A percentile compares a stretch with the other conserved stretches of the same genome.
phyloP scores from a whole-genome alignment of 2,888 invertebrate genomes.

The Phaonia tiefii region DNA sequence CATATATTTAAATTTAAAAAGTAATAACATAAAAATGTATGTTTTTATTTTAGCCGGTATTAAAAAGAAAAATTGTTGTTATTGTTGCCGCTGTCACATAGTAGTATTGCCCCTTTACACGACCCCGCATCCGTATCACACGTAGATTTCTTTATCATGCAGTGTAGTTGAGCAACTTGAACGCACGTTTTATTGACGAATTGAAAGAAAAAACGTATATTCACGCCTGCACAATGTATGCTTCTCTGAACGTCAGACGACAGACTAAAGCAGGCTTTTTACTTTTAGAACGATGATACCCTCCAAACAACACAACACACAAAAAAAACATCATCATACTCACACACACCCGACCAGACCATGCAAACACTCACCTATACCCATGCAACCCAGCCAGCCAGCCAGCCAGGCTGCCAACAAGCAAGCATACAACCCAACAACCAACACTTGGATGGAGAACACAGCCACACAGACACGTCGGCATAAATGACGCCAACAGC shows the following conservation, averaged over 20 bases:
- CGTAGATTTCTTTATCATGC: not conserved
- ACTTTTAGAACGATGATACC: slow-evolving; percentile 77
- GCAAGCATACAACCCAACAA: slow-evolving; percentile 38
- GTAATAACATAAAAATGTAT: no score
- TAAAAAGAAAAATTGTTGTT: not conserved
- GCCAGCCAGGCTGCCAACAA: not conserved
- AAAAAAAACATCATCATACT: slow-evolving; percentile 2
- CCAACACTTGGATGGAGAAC: not conserved
- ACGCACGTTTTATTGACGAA: slow-evolving; percentile 67
- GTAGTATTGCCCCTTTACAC: not conserved
- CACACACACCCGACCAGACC: slow-evolving; percentile 17
- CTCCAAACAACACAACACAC: slow-evolving; percentile 62
- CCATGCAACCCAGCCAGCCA: not conserved
- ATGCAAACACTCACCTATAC: not conserved
- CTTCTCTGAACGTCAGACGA: slow-evolving; percentile 79
- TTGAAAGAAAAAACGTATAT: slow-evolving; percentile 65
- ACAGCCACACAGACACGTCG: no score
- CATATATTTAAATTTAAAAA: no score
- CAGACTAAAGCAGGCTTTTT: slow-evolving; percentile 80
- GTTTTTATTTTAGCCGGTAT: not conserved
- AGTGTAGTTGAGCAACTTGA: slow-evolving; percentile 11
- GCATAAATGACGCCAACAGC: no score
- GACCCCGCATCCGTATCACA: no score
- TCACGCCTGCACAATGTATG: slow-evolving; percentile 70
- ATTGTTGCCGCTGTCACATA: not conserved